phyloP scores from a whole-genome alignment of 2,888 invertebrate genomes.

The Theretra japonica region DNA sequence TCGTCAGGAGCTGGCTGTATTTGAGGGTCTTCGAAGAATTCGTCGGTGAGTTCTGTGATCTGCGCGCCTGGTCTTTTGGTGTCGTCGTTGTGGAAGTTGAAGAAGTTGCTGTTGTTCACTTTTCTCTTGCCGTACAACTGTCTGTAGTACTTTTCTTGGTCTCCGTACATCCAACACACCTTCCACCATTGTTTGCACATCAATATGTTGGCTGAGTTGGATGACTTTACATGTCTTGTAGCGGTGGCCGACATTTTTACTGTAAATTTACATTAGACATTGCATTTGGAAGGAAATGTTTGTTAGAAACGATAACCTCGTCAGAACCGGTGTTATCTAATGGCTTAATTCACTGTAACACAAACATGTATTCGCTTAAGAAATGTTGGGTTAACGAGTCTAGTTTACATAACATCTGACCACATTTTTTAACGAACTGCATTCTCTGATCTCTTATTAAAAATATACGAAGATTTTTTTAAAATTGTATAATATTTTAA shows the following conservation, averaged over 20 bases:
- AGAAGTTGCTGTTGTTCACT: constrained; percentile 67
- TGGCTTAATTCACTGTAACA: too few species aligned
- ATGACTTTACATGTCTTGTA: constrained; percentile 79
- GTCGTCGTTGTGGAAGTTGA: constrained; percentile 67
- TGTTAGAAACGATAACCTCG: neutral
- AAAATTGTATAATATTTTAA: too few species aligned
- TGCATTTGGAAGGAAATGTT: constrained; percentile 22
- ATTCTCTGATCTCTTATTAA: too few species aligned
- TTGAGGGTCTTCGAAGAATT: constrained; percentile 71
- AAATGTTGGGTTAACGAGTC: too few species aligned
- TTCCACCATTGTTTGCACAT: constrained; percentile 96
- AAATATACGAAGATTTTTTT: too few species aligned
- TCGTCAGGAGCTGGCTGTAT: constrained; percentile 78
- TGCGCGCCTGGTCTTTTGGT: constrained; percentile 78
- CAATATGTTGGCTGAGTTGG: constrained; percentile 88
- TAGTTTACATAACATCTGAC: too few species aligned
- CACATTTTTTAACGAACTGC: too few species aligned
- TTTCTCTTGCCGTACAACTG: constrained; percentile 89
- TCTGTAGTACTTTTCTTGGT: constrained; percentile 93
- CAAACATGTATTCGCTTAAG: too few species aligned
- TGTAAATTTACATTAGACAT: constrained; percentile 27
- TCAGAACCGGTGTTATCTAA: too few species aligned
- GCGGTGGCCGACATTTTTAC: constrained; percentile 79
- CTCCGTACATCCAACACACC: constrained; percentile 94
- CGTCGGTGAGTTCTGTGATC: constrained; percentile 80